Evolutionary conservation across 1,140 invertebrate genomes (phyloP).

Genomic region (Druon quercuslanigerum): DNA sequence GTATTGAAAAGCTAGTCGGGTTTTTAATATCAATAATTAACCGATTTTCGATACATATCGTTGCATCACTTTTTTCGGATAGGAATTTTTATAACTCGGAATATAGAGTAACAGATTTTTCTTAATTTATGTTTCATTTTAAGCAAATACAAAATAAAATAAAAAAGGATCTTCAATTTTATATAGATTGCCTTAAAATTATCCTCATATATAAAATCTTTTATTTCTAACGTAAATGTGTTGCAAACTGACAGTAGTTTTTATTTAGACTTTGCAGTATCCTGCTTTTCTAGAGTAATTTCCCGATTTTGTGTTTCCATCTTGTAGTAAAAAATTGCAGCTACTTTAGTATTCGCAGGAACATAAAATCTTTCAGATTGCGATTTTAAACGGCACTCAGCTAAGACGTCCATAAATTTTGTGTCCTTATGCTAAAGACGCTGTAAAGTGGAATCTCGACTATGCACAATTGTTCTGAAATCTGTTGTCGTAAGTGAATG

Average conservation of each 20-base stretch:
- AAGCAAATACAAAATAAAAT: conserved; percentile 31
- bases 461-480: neutral
- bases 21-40: no score
- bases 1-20: no score
- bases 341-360: conserved; percentile 14
- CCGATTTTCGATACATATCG: no score
- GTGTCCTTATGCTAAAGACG: conserved; percentile 2
- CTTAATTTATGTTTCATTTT: conserved; percentile 32
- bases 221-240: no score
- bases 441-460: neutral
- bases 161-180: conserved; percentile 29
- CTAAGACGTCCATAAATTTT: conserved; percentile 20
- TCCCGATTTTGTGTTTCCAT: conserved; percentile 1
- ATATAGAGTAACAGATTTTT: neutral
- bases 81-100: no score
- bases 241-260: neutral
- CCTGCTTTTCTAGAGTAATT: conserved; percentile 17
- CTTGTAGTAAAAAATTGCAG: neutral
- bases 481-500: neutral
- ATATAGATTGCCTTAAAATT: neutral
- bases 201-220: no score
- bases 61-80: no score
- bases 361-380: conserved; percentile 23
- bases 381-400: conserved; percentile 14
- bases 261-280: neutral